These are phyloP conservation scores for Toxotes jaculatrix DNA, from an alignment of 2,113 vertebrate species.

Conservation along the genomic window DNA sequence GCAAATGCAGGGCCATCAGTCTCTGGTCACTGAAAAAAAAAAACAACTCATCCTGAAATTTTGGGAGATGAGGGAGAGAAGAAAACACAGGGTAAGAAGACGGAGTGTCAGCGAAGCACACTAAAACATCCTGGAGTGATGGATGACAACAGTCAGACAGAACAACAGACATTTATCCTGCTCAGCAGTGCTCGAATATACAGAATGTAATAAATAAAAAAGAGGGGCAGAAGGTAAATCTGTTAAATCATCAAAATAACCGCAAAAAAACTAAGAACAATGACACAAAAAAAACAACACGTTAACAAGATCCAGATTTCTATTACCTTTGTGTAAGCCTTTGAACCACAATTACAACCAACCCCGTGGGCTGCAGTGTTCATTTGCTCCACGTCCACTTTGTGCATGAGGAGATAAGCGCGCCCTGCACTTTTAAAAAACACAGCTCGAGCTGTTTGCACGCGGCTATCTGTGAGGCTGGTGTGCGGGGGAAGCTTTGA, in stretches of 20 bases:
- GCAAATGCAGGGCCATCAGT: slow-evolving; percentile 14
- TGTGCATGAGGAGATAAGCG: slow-evolving; percentile 61
- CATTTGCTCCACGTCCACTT: slow-evolving; percentile 22
- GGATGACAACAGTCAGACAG: slow-evolving; percentile 37
- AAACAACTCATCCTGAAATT: slow-evolving; percentile 5
- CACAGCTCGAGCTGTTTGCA: slow-evolving; percentile 47
- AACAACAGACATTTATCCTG: slow-evolving; percentile 15
- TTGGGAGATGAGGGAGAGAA: slow-evolving; percentile 19
- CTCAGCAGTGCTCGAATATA: background rate
- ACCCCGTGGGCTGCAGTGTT: slow-evolving; percentile 3
- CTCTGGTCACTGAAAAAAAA: background rate
- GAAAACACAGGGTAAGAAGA: background rate
- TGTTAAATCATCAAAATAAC: background rate
- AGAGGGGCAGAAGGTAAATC: background rate
- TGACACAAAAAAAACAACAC: background rate
- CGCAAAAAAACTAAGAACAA: background rate
- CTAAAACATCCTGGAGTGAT: slow-evolving; percentile 38
- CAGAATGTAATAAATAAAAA: background rate
- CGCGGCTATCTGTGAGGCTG: slow-evolving; percentile 60
- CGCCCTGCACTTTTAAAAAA: background rate
- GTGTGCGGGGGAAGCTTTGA: slow-evolving; percentile 57
- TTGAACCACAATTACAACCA: slow-evolving; percentile 31
- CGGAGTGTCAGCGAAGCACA: slow-evolving; percentile 10
- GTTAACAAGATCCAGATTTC: background rate
- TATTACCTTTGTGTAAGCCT: background rate